Base-by-base conservation (phyloP, 2,888 invertebrate species). In the Mimumesa dahlbomi region DNA sequence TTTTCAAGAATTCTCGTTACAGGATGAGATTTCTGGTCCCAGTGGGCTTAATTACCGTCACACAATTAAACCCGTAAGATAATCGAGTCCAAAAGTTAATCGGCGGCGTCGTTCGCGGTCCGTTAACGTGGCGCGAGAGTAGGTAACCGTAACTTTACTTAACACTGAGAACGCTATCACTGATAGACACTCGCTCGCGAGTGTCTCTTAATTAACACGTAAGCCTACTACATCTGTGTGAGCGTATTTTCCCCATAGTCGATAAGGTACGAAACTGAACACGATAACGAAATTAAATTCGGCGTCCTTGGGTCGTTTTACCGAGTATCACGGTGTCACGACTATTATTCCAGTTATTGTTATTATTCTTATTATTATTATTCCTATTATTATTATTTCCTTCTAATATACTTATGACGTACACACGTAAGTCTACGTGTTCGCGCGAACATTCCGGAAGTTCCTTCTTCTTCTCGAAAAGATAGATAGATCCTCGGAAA, bases 41-140 rank as follows among this genome's bases (percentile, higher is more conserved):
- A 3, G 43, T n/a, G 48, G 59, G 29, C 46, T 54, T 50, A 45
- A 70, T 70, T 57, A 66, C 38, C 48, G 42, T 19, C 36, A 56
- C 52, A 46, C 50, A 56, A 67, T 67, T 70, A 58, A 73, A 45
- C 43, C 53, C 34, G 63, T n/a, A 52, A 46, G 64, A 68, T 74
- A 74, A 71, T 66, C 53, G 53, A 38, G 42, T 57, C 43, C 25
- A 5, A 16, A 4, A 19, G 52, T 43, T 66, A 58, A 71, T 56
- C 52, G 54, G 6, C 6, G 18, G 2, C n/a, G 22, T 13, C n/a
- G 21, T 45, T 21, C 38, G 31, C 16, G 18, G 53, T n/a, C 22
- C n/a, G n/a, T n/a, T n/a, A 22, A 29, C 29, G 25, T 7, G 36
- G 50, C 56, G 40, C 40, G 46, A 52, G 56, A 11, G 1, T 42